Base-by-base conservation (phyloP, 1,140 invertebrate species). In the Ectropis grisescens region DNA sequence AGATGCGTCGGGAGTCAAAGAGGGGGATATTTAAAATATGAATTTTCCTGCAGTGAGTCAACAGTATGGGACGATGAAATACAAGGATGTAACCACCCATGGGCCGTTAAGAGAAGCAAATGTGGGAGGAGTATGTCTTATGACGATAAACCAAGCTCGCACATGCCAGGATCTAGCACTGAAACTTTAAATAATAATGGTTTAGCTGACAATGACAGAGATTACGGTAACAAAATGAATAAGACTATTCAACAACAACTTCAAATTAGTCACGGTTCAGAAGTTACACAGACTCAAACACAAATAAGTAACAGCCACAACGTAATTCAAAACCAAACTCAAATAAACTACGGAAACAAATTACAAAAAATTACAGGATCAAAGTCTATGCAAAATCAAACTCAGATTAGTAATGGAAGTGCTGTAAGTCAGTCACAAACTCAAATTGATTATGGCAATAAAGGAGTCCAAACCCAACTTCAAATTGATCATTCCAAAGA, bases 11-110 rank as follows among this genome's bases (percentile, higher is more conserved):
- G 83, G 34, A 84, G 87, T 41, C 85, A 85, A 8, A 62, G 81
- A 10, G 85, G 82, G 33, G 80, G 80, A 1, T 90, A 84, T 42
- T 85, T 74, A 31, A 86, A 83, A 60, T 88, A 89, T 49, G 86
- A 90, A 49, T 93, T 90, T 70, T 82, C 80, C 7, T 93, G 91
- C 58, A 88, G 86, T 11, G 79, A 83, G 26, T 87, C 88, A 40
- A 93, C 91, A 5, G 85, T 91, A 38, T 93, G 90, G 89, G 90
- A 93, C 74, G 83, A 86, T 31, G 64, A 85, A 2, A 60, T 84
- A 29, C 70, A 86, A 67, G 84, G 82, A 6, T 93, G 91, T 64
- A 91, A 92, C 70, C 85, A 91, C 62, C 75, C 85, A 22, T 84
- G 83, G 83, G 85, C 84, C 29, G 86, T 88, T 13, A 62, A 69